These are phyloP conservation scores for Columba janthina DNA, from an alignment of 2,113 vertebrate species.

Conservation along the genomic window DNA sequence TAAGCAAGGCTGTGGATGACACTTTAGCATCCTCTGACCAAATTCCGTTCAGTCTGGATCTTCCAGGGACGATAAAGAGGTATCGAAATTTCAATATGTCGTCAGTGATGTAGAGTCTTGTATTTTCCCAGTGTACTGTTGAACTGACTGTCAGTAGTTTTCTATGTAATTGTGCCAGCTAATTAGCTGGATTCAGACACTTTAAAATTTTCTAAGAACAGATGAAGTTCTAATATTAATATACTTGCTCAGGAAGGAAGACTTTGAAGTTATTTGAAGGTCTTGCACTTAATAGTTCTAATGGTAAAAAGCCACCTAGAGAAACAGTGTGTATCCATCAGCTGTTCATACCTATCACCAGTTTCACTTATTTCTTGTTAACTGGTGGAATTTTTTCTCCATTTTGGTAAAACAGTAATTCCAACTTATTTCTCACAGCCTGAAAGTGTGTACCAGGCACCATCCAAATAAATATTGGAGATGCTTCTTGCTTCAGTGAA, in stretches of 20 bases:
- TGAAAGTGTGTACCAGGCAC: neutral
- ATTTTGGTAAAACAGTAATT: neutral
- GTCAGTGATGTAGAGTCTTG: neutral
- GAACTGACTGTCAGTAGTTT: neutral
- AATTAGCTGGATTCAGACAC: neutral
- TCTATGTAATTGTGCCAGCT: neutral
- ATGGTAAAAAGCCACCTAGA: neutral
- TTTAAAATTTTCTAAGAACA: neutral
- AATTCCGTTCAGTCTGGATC: conserved; percentile 69
- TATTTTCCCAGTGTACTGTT: neutral
- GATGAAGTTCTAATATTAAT: neutral
- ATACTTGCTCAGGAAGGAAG: neutral
- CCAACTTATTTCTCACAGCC: neutral
- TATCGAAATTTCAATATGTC: conserved; percentile 35
- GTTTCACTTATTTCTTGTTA: neutral
- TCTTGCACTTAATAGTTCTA: neutral
- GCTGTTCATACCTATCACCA: neutral
- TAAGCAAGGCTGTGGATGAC: conserved; percentile 79
- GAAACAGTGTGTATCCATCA: neutral
- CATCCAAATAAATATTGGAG: neutral
- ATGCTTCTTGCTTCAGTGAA: neutral
- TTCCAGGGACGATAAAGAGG: conserved; percentile 79
- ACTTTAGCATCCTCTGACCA: conserved; percentile 73
- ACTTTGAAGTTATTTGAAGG: neutral
- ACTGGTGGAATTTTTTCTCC: neutral